Base-by-base conservation (phyloP, 2,797 vertebrate genomes). In the Pangasius sanitwongsei region DNA sequence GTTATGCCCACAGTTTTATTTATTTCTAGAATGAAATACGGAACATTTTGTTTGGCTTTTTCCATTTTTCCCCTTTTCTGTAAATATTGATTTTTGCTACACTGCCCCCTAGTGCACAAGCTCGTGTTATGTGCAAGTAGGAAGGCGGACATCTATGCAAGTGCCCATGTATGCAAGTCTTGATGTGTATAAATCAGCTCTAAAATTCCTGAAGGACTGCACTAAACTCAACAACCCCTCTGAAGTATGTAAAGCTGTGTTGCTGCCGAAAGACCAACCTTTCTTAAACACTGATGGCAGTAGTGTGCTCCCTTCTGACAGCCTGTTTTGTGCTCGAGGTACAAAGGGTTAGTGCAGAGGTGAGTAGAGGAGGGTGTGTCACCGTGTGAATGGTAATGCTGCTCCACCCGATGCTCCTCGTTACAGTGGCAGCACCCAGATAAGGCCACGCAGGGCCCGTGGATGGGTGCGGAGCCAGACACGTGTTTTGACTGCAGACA, bases 221-320 rank as follows among this genome's bases (percentile, higher is more conserved):
- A 59, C 31, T 37, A 59, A 82, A 59, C 31, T 37, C 78, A 82
- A 59, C 80, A 5, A 20, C 4, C 9, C 72, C 53, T 82, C 44
- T 23, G 6, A 61, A n/a, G 13, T 72, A 16, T 15, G 12, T 80
- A 28, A 87, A 55, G 44, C 44, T 23, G 31, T 28, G 63, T 44
- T 28, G 53, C 41, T n/a, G 28, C 25, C 15, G 48, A 63, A 89
- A 87, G 88, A 99, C 99, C 91, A 97, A 99, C 99, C 99, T 99
- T 98, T 92, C 95, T 96, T 90, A 98, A 94, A 96, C 97, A 98
- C 92, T 97, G 97, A 95, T 94, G 96, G 95, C 98, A 98, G 97
- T 96, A 97, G 96, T 97, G 97, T 85, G 96, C 96, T 93, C 97
- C 97, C 95, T 97, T 98, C 94, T 97, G 95, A 96, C 96, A 98